Evolutionary conservation across 2,888 invertebrate species (phyloP), one percentile per base, ranked within the genome.

Genomic region (Acronicta leporina): DNA sequence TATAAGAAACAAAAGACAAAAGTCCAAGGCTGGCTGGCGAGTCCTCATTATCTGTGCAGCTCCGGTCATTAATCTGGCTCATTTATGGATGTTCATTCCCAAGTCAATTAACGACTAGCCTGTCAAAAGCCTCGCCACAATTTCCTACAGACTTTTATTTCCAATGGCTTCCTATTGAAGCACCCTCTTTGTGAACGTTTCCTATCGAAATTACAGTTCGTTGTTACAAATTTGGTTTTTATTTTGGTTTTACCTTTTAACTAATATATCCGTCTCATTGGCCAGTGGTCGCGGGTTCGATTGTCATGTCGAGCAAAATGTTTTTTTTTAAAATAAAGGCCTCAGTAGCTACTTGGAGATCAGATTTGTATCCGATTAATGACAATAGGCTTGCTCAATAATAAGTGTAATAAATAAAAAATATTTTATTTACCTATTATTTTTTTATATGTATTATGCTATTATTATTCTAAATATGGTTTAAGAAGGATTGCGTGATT

Each of bases 41-140:
- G 15, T 43, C 46, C 45, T 64, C 62, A 76, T 78, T 69, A 60
- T 76, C 63, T 62, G 48, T 59, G 47, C 41, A 47, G 41, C 42
- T 14, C 13, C 43, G 40, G 42, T 70, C 70, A 76, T 76, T 79
- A 76, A 79, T 76, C 58, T 63, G 49, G 20, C 50, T 63, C 61
- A 62, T 61, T 75, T 66, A 46, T 60, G 56, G 45, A 47, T 43
- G 46, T 52, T 66, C 57, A 61, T 52, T 64, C 58, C 33, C 25
- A 47, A 53, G 67, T 60, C 67, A 67, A 68, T 75, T 63, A 67
- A 30, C 38, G 11, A 46, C 44, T 20, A 52, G 48, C 44, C 25
- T 46, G 47, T 49, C 35, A 15, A 43, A 50, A 40, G 48, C 20
- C 61, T 66, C 16, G 10, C 30, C 16, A 46, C 52, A 42, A 68